Evolutionary conservation across 2,888 invertebrate genomes (phyloP), one percentile per base, ranked within the genome.

Genomic region (Polia nebulosa): DNA sequence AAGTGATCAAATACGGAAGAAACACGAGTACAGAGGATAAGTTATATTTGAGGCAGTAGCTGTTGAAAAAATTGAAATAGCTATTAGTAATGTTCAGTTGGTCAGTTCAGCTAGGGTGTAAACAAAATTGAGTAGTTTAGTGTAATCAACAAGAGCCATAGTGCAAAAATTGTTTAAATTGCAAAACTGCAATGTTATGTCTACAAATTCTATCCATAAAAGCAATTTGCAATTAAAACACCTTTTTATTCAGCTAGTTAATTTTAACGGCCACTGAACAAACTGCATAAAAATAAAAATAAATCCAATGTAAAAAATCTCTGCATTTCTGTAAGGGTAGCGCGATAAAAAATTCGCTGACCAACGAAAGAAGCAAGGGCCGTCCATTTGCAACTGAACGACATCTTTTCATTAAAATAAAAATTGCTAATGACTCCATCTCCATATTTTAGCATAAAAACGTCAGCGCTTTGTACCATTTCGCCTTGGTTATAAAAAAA

Each of bases 391-490:
- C 75, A 82, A 57, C 52, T 83, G 88, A 81, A 85, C 87, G 92
- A 91, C 92, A 90, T 92, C 90, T 91, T 91, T 91, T 93, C 90
- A 92, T 94, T 93, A 91, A 90, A 93, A 90, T 89, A 91, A 93
- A 92, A 94, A 93, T 93, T 92, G 91, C 91, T 94, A 95, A 95
- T 94, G 94, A 91, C 91, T 90, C 89, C 88, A 95, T 95, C 91
- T 94, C 91, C 95, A 95, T 94, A 93, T 91, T 93, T 95, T 95
- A 90, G 92, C 95, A 94, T 95, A 91, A 93, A 93, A 89, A 91
- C 89, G 91, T 94, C 92, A 92, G 89, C 91, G 83, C 90, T 91
- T 89, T 89, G 84, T 87, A 88, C 84, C 87, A 88, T 90, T 91
- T 89, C 83, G 84, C 84, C 80, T 88, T 86, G 77, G 83, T 87